These are phyloP conservation scores for Lepisosteus osseus DNA, from an alignment of 2,113 vertebrate genomes.

Conservation along the genomic window DNA sequence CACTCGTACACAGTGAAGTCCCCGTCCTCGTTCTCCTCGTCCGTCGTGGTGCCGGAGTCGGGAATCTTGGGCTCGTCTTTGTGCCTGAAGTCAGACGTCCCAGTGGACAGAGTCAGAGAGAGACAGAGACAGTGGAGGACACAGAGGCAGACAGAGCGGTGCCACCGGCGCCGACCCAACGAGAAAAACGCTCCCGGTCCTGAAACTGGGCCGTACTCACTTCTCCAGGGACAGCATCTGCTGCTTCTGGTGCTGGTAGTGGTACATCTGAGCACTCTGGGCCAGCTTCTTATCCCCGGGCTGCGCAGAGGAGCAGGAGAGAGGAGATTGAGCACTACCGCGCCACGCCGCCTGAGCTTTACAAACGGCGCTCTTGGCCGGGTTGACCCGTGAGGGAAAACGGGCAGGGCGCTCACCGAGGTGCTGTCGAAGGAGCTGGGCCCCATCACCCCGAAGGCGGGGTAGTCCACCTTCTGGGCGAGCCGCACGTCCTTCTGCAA, in stretches of 20 bases:
- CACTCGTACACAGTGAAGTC: slow-evolving; percentile 96
- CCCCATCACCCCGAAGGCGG: slow-evolving; percentile 53
- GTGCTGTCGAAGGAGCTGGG: slow-evolving; percentile 64
- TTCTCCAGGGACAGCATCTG: slow-evolving; percentile 90
- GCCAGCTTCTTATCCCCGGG: slow-evolving; percentile 85
- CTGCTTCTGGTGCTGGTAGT: slow-evolving; percentile 94
- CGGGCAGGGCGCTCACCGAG: slow-evolving; percentile 60
- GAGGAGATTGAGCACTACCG: not conserved
- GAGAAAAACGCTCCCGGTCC: no score
- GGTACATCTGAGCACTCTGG: slow-evolving; percentile 90
- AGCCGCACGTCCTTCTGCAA: slow-evolving; percentile 74
- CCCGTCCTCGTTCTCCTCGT: slow-evolving; percentile 90
- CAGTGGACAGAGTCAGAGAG: not conserved
- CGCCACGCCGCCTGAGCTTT: no score
- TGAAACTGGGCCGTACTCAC: slow-evolving; percentile 53
- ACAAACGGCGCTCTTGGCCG: no score
- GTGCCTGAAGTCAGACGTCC: slow-evolving; percentile 59
- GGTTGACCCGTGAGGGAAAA: not conserved
- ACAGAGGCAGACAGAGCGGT: not conserved
- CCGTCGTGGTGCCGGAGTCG: slow-evolving; percentile 74
- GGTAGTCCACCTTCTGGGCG: slow-evolving; percentile 77
- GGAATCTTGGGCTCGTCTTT: slow-evolving; percentile 78
- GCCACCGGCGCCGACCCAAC: no score
- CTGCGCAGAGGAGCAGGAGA: slow-evolving; percentile 44
- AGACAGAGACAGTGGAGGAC: not conserved